A percentile compares a stretch with the other conserved stretches of the same genome.
Conservation (phyloP, 2,888 invertebrate species). For the Herminia tarsipennalis region DNA sequence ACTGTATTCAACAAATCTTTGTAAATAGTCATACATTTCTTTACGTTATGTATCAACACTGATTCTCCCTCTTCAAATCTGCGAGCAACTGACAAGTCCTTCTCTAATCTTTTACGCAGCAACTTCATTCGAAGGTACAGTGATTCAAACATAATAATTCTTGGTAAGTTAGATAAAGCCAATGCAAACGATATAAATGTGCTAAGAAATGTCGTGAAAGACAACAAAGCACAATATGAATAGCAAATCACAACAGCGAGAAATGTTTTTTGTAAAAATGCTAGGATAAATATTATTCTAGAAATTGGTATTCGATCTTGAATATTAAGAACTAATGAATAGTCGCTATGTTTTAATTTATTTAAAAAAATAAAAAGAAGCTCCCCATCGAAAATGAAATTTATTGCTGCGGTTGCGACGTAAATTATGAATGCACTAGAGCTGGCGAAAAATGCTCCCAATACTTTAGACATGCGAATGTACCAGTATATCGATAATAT, state of each 20-base stretch:
- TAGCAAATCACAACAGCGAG: neutral
- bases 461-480: neutral
- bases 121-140: neutral
- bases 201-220: neutral
- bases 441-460: neutral
- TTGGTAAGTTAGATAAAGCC: neutral
- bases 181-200: neutral
- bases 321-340: neutral
- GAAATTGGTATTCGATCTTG: neutral
- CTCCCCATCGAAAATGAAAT: neutral
- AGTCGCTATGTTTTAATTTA: neutral
- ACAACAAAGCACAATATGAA: too few species aligned
- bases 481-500: too few species aligned
- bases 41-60: neutral
- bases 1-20: neutral
- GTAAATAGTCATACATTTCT: neutral
- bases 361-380: neutral
- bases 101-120: neutral
- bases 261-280: neutral
- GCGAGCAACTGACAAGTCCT: neutral
- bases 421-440: too few species aligned
- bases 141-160: conserved; percentile 3
- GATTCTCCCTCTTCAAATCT: conserved; percentile 1
- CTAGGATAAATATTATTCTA: neutral
- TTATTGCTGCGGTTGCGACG: neutral